Conservation (phyloP, 2,797 vertebrate genomes). For the Tokudaia tokunoshimensis region DNA sequence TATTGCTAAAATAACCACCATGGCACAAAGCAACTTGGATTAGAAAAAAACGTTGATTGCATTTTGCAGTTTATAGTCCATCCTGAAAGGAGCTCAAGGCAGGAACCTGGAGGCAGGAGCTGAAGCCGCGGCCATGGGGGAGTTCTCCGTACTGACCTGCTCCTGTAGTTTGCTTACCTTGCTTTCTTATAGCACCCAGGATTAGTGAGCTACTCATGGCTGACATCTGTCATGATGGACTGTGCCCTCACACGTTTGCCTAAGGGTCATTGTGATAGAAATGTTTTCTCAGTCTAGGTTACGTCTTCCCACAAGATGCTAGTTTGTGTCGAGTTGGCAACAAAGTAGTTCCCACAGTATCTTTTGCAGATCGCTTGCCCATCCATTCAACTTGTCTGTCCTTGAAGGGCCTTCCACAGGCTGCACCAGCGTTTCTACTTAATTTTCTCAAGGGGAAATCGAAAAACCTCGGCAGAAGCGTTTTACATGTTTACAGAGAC, state of each 20-base stretch:
- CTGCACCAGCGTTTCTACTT: rapidly evolving
- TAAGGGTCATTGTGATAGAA: not conserved
- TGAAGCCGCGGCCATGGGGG: not conserved
- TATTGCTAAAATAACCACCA: not conserved
- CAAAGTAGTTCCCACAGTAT: not conserved
- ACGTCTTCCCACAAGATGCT: not conserved
- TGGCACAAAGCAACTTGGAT: not conserved
- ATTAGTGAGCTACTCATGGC: not conserved
- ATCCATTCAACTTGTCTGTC: rapidly evolving
- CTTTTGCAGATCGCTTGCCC: not conserved
- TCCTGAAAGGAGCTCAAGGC: not conserved
- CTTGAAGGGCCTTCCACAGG: not conserved
- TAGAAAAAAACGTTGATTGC: not conserved
- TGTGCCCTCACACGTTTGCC: not conserved
- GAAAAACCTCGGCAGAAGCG: rapidly evolving
- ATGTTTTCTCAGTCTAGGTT: not conserved
- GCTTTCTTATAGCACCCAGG: not conserved
- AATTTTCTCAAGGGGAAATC: not conserved
- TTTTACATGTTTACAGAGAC: rapidly evolving
- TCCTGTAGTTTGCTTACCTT: not conserved
- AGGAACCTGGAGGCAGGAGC: not conserved
- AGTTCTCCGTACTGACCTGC: not conserved
- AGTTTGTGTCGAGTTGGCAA: not conserved
- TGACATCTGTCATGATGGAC: not conserved
- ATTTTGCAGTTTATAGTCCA: not conserved